Conservation (phyloP, 2,113 vertebrate species). For the Henicopernis longicauda region DNA sequence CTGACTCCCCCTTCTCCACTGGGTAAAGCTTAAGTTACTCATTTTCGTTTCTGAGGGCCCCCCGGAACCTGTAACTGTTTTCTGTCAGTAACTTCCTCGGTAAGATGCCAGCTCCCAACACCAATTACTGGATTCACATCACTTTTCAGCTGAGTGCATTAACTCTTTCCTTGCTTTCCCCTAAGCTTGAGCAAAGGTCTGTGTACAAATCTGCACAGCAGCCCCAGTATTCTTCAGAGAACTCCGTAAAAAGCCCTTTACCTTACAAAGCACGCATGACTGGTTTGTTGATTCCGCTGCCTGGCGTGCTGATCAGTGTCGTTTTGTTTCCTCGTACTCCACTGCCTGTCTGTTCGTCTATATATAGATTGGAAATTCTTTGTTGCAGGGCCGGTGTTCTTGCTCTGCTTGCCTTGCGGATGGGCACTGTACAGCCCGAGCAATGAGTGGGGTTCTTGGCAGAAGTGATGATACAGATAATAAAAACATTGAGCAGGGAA, state of each 20-base stretch:
- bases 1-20: not conserved
- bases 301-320: not conserved
- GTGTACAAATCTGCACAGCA: not conserved
- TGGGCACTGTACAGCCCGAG: not conserved
- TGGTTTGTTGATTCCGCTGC: not conserved
- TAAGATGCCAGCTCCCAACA: not conserved
- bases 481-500: not conserved
- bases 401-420: not conserved
- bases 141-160: not conserved
- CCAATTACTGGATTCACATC: not conserved
- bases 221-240: fast-evolving
- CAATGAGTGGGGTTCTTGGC: not conserved
- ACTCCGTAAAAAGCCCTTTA: not conserved
- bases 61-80: not conserved
- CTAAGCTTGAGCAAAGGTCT: not conserved
- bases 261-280: not conserved
- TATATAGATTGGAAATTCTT: not conserved
- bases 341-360: fast-evolving
- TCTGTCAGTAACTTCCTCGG: not conserved
- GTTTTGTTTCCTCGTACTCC: not conserved
- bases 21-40: not conserved
- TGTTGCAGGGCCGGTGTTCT: not conserved
- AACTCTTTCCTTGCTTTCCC: not conserved
- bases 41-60: not conserved
- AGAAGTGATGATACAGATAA: not conserved